phyloP scores from a whole-genome alignment of 64 coral and sea anemone species.

The Pocillopora verrucosa region DNA sequence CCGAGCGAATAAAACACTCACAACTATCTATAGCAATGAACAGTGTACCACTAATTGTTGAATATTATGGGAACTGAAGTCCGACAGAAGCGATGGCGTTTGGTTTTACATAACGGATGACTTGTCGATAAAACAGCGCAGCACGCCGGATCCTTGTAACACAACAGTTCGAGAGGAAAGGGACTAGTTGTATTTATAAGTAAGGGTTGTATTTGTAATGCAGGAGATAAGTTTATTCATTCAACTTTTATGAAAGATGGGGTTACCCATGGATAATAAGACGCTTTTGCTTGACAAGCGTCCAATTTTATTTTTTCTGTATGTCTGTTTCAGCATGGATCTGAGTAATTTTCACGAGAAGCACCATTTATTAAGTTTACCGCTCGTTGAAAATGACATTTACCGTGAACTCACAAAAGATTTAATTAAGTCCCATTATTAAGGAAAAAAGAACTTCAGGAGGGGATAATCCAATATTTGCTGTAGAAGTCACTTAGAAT shows the following conservation, averaged over 20 bases:
- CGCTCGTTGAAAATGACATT: background rate
- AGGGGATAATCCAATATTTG: background rate
- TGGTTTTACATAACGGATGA: background rate
- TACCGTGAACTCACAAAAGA: background rate
- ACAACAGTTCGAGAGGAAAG: too few species aligned
- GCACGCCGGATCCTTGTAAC: too few species aligned
- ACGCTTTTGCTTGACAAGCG: too few species aligned
- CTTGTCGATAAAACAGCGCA: background rate
- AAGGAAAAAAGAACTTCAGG: background rate
- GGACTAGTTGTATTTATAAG: too few species aligned
- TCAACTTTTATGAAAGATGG: too few species aligned
- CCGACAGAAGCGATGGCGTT: background rate
- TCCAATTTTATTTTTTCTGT: too few species aligned
- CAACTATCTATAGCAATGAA: background rate
- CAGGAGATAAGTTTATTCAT: too few species aligned
- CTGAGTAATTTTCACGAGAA: background rate
- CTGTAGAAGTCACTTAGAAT: background rate
- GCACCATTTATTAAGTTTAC: background rate
- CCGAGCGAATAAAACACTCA: background rate
- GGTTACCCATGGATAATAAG: too few species aligned
- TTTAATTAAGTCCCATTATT: background rate
- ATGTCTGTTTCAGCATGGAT: background rate
- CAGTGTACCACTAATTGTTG: background rate
- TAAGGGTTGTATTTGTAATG: too few species aligned
- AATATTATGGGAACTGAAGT: too few species aligned